Base-by-base conservation (phyloP, 2,113 vertebrate genomes). In the Rhinopithecus roxellana region DNA sequence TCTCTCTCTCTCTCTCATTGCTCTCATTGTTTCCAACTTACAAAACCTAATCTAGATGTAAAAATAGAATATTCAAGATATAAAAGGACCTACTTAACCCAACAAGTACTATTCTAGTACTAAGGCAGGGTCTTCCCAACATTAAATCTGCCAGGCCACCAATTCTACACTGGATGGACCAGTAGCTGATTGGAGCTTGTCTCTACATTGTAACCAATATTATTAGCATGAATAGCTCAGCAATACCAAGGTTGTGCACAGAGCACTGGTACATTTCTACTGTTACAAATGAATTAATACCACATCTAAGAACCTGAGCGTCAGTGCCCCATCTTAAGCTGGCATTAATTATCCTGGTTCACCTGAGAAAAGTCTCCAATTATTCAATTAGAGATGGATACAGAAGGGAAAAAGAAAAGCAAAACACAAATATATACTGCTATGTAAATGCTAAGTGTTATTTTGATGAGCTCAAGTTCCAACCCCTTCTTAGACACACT, bases 371-470 rank as follows among this genome's bases (percentile, higher is more conserved):
- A 38, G 32, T 79, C 77, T 89, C 48, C 27, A 75, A 23, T 78
- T n/a, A 80, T 93, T 92, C 91, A 89, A 96, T 95, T 45, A 92
- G 30, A 95, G 64, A 90, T 67, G 25, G 7, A 78, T 85, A 27
- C 5, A 45, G 43, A 72, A 11, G 20, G 38, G 20, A 11, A 6
- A 55, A 84, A 50, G 48, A 8, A 23, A 67, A 61, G 48, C 22
- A 10, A 14, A 17, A 57, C 67, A 69, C 61, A 35, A 69, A 35
- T 35, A 32, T 8, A 79, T 38, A 64, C 1, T 52, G 30, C 69
- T 69, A 13, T 38, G 3, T 94, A 91, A 95, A 87, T 75, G 20
- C 38, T 57, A 77, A 72, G 32, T 52, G 25, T 30, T 82, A 74
- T 57, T 95, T 32, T 48, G 30, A 55, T 59, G 22, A 72, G 30